Conservation (phyloP, 2,113 vertebrate species). For the Eolophus roseicapilla region DNA sequence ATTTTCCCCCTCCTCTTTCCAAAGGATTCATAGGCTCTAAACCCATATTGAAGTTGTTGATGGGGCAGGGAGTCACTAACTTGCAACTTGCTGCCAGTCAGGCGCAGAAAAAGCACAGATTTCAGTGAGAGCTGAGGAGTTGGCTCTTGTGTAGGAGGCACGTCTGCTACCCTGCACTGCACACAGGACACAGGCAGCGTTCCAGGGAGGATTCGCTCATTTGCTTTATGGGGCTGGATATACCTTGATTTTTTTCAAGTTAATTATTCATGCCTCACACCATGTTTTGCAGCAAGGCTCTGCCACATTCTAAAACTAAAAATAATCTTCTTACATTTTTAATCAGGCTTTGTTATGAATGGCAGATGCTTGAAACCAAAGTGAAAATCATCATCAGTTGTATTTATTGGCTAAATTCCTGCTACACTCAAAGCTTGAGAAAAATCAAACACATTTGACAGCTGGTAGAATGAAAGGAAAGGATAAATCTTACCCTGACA, state of each 20-base stretch:
- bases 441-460: constrained; percentile 69
- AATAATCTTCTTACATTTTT: constrained; percentile 43
- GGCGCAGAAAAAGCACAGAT: background rate
- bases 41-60: background rate
- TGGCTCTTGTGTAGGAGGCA: background rate
- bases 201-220: rapidly evolving
- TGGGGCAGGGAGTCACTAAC: background rate
- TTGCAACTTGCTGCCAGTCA: background rate
- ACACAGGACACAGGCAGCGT: background rate
- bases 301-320: constrained; percentile 40
- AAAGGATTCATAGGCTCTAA: background rate
- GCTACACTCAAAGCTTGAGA: constrained; percentile 66
- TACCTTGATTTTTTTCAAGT: background rate
- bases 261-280: background rate
- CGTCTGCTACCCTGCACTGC: background rate
- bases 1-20: rapidly evolving
- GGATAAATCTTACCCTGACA: constrained; percentile 62
- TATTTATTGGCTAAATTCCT: constrained; percentile 60
- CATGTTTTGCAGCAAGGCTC: background rate
- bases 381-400: constrained; percentile 71
- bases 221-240: background rate
- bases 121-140: rapidly evolving
- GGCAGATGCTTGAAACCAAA: constrained; percentile 68
- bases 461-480: constrained; percentile 69
- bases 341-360: constrained; percentile 68